Percentiles rank a stretch among this genome's conserved stretches.
Evolutionary conservation across 2,113 vertebrate genomes (phyloP).

Genomic region (Cettia cetti): DNA sequence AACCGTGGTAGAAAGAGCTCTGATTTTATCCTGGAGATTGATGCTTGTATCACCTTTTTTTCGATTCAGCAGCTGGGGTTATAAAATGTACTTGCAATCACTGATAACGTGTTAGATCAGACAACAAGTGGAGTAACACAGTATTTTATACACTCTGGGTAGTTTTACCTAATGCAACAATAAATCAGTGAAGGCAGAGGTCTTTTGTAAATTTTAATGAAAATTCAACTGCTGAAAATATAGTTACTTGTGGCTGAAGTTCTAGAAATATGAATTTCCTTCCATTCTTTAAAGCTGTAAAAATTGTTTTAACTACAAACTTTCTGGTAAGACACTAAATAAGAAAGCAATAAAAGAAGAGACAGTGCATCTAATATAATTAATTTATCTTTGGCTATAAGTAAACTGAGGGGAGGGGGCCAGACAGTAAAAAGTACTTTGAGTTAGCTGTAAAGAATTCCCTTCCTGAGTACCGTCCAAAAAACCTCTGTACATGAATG

Average conservation of each 20-base stretch:
- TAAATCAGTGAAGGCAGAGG: slow-evolving; percentile 70
- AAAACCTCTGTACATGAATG: background rate
- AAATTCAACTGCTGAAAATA: slow-evolving; percentile 14
- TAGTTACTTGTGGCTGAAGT: background rate
- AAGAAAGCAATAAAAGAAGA: background rate
- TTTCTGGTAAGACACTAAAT: background rate
- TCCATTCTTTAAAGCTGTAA: background rate
- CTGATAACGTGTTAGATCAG: slow-evolving; percentile 72
- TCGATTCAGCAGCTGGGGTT: slow-evolving; percentile 73
- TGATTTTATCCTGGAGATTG: slow-evolving; percentile 85
- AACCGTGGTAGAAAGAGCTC: slow-evolving; percentile 62
- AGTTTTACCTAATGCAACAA: slow-evolving; percentile 66
- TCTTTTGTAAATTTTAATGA: slow-evolving; percentile 56
- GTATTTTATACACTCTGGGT: slow-evolving; percentile 65
- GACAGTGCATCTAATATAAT: background rate
- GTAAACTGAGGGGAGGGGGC: background rate
- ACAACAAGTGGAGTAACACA: slow-evolving; percentile 32
- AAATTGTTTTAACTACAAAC: background rate
- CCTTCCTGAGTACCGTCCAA: background rate
- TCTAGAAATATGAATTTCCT: background rate
- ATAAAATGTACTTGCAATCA: slow-evolving; percentile 75
- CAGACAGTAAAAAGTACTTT: background rate
- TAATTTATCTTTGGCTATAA: background rate
- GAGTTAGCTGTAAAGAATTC: background rate
- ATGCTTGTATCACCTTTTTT: slow-evolving; percentile 78